phyloP scores from a whole-genome alignment of 2,113 vertebrate species.

The Entelurus aequoreus region DNA sequence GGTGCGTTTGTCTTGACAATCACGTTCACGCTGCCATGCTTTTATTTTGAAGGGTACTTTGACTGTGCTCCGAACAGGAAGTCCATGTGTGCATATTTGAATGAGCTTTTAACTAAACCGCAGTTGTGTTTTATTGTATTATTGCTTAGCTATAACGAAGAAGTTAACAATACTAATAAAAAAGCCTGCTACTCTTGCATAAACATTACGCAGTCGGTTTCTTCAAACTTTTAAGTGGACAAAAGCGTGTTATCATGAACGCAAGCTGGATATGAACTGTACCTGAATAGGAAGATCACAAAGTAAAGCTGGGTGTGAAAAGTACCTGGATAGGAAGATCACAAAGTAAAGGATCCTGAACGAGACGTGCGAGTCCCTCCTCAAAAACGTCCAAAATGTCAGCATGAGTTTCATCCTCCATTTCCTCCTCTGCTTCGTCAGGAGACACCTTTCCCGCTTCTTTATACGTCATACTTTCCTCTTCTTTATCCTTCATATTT shows the following conservation, averaged over 20 bases:
- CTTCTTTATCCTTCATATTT: not conserved
- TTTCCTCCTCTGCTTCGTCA: not conserved
- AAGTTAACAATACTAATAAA: no score
- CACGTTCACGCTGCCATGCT: no score
- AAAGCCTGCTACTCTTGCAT: no score
- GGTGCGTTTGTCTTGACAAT: no score
- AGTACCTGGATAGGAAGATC: constrained; percentile 10
- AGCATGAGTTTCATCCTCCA: not conserved
- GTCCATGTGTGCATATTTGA: no score
- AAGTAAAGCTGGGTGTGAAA: not conserved
- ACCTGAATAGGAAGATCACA: constrained; percentile 12
- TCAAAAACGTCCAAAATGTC: constrained; percentile 10
- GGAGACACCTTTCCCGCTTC: not conserved
- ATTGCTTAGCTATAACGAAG: no score
- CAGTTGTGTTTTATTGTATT: no score
- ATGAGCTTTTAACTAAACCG: no score
- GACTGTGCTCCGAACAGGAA: no score
- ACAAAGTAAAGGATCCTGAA: constrained; percentile 10
- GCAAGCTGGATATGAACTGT: not conserved
- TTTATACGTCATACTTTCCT: not conserved
- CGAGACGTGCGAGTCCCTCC: constrained; percentile 10
- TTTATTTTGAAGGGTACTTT: no score
- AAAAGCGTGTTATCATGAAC: not conserved
- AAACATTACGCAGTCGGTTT: no score
- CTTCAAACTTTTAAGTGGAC: no score